Base-by-base conservation (phyloP, 1,140 invertebrate species). In the Leguminivora glycinivorella region DNA sequence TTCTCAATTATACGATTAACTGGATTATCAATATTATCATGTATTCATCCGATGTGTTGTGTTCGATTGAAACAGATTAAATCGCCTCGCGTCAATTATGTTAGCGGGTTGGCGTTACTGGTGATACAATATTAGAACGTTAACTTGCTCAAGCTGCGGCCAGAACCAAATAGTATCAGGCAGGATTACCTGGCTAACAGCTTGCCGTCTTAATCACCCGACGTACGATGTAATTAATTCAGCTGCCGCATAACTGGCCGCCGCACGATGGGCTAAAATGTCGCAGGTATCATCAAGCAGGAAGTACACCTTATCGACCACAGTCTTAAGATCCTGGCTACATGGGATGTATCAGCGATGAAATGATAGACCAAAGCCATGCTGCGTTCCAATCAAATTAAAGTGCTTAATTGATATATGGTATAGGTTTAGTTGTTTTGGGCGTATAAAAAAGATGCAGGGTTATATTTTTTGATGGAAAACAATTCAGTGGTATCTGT, bases 191-290 rank as follows among this genome's bases (percentile, higher is more conserved):
- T 26, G 25, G 25, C 25, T 63, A 63, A 29, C 58, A 29, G 24
- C 58, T 26, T 17, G 14, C 1, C 25, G 58, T 63, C 58, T 63
- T 58, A 63, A 63, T 63, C 58, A 63, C 25, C 58, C 25, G 26
- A 63, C 58, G 58, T 63, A 63, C 58, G 58, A 63, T 31, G 25
- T 31, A 63, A 63, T 63, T 34, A 63, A 63, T 63, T 63, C 58
- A 63, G 26, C 26, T 63, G 26, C 29, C 58, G 25, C 58, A 63
- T 63, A 63, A 29, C 58, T 63, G 58, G 26, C 58, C 25, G 17
- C 25, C 26, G n/a, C 56, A 60, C 58, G 26, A 26, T 58, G 25
- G 34, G 58, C 58, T n/a, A 29, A 12, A 63, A 63, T 63, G 58
- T 63, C 58, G 17, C 22, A 63, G 58, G 58, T 63, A n/a, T 31